phyloP scores from a whole-genome alignment of 2,888 invertebrate genomes.

The Toxonevra muliebris region DNA sequence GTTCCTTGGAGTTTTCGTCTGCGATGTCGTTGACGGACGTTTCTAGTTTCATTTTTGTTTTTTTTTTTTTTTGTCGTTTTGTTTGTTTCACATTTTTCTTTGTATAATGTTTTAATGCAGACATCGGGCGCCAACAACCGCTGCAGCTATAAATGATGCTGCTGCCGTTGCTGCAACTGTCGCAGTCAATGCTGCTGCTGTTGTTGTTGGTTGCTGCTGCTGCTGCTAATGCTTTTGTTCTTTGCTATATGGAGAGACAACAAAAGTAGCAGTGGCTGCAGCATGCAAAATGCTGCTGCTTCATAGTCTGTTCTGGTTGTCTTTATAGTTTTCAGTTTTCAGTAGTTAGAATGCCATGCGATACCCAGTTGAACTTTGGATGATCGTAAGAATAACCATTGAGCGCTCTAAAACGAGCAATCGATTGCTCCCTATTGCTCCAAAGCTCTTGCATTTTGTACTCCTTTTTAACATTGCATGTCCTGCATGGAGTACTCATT shows the following conservation, averaged over 20 bases:
- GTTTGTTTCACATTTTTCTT: conserved; percentile 37
- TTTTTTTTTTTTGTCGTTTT: conserved; percentile 16
- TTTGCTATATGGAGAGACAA: background rate
- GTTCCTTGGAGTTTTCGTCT: conserved; percentile 5
- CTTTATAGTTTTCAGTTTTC: too few species aligned
- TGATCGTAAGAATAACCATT: too few species aligned
- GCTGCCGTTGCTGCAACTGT: background rate
- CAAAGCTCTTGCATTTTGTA: too few species aligned
- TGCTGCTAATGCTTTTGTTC: background rate
- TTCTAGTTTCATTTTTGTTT: conserved; percentile 13
- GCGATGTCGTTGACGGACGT: conserved; percentile 21
- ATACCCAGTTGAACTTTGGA: too few species aligned
- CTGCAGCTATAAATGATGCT: conserved; percentile 51
- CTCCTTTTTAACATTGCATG: too few species aligned
- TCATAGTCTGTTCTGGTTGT: too few species aligned
- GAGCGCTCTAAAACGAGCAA: too few species aligned
- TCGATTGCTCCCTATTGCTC: too few species aligned
- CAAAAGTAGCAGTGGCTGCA: background rate
- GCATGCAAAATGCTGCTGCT: too few species aligned
- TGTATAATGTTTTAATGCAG: conserved; percentile 50
- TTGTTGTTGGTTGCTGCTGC: too few species aligned
- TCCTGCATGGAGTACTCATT: too few species aligned
- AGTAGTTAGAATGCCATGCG: too few species aligned
- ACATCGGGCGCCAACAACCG: conserved; percentile 53
- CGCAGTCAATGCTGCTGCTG: background rate